A percentile compares a stretch with the other conserved stretches of the same genome.
These are phyloP conservation scores for Neomonachus schauinslandi DNA, from an alignment of 2,113 vertebrate species.

Conservation along the genomic window DNA sequence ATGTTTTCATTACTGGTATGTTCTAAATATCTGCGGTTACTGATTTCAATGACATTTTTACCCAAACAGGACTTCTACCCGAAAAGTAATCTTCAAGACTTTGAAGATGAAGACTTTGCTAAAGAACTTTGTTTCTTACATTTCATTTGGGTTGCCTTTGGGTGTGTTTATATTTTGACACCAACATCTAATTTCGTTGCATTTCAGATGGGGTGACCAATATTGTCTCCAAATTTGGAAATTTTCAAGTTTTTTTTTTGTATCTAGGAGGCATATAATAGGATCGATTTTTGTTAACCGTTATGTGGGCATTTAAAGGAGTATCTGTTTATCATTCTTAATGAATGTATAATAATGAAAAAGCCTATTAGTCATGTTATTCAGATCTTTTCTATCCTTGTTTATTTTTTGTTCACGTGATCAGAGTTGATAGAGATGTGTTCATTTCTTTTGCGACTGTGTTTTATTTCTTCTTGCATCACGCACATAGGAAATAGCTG, in stretches of 20 bases:
- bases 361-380: neutral
- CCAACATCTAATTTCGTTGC: neutral
- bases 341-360: neutral
- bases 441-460: slow-evolving; percentile 5
- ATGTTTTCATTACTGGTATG: neutral
- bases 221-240: neutral
- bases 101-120: neutral
- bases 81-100: neutral
- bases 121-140: neutral
- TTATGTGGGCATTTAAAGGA: neutral
- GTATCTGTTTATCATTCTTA: neutral
- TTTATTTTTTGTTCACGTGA: neutral
- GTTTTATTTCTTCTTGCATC: neutral
- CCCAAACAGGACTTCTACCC: neutral
- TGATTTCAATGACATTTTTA: slow-evolving; percentile 19
- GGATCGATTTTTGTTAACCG: neutral
- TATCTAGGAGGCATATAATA: neutral
- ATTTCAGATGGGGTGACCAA: neutral
- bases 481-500: neutral
- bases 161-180: slow-evolving; percentile 21
- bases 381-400: neutral
- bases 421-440: neutral
- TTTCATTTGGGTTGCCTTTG: neutral
- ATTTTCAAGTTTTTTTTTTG: neutral
- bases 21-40: neutral